Evolutionary conservation across 2,113 vertebrate species (phyloP), one percentile per base, ranked within the genome.

Genomic region (Boulengerochromis microlepis): DNA sequence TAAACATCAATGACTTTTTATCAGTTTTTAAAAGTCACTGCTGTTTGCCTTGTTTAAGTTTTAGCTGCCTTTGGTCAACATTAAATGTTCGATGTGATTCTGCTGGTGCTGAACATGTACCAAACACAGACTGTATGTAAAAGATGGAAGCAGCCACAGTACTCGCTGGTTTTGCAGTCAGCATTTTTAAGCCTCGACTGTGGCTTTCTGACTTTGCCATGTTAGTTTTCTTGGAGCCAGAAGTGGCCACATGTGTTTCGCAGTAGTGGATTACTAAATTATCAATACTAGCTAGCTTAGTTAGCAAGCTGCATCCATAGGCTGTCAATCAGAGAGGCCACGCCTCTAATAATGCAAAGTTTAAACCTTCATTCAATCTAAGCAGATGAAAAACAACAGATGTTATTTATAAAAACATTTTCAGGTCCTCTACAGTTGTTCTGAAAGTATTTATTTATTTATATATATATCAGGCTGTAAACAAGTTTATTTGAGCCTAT

Each of bases 141-240:
- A 71, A 42, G 12, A 71, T 42, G n/a, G n/a, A 6, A 42, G 66
- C 35, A 15, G 35, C 66, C 19, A 15, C 19, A 1, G n/a, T n/a
- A n/a, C n/a, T n/a, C n/a, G n/a, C n/a, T n/a, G n/a, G n/a, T n/a
- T n/a, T n/a, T n/a, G n/a, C n/a, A n/a, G n/a, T n/a, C n/a, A n/a
- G 10, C 6, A n/a, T 66, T 64, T 64, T 64, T 18, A 33, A 3
- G 5, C 59, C 9, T 33, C 0, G 0, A 64, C 59, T 64, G 59
- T 35, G 18, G 61, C 61, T 35, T 38, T 66, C 31, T 66, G 33
- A n/a, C 33, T 38, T n/a, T 1, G 3, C 33, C 18, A 38, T 66
- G 33, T 12, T 38, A 5, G 61, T 8, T 5, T 66, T 66, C 33
- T 13, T 66, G 61, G 61, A 35, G 10, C 16, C 31, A 19, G 2